Percentiles rank a stretch among this genome's conserved stretches.
These are phyloP conservation scores for Camponotus floridanus DNA, from an alignment of 1,140 invertebrate genomes.

Conservation along the genomic window DNA sequence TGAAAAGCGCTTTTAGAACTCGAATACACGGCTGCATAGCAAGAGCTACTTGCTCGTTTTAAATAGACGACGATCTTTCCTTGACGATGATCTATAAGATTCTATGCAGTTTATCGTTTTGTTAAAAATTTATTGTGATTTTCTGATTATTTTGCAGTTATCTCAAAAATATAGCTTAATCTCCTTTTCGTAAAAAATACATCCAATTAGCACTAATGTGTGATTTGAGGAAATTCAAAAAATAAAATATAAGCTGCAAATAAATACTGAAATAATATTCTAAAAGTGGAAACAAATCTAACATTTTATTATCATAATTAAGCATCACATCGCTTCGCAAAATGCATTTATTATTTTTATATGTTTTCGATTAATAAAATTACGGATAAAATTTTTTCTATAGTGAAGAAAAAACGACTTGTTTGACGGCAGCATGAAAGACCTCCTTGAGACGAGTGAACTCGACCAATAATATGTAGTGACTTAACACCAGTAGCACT, in stretches of 20 bases:
- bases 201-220: not conserved
- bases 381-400: not conserved
- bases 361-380: not conserved
- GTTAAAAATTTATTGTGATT: not conserved
- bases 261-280: not conserved
- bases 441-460: slow-evolving; percentile 64
- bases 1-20: slow-evolving; percentile 10
- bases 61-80: not conserved
- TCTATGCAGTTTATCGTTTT: not conserved
- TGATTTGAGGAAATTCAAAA: not conserved
- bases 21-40: slow-evolving; percentile 8
- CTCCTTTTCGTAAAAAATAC: not conserved
- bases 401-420: slow-evolving; percentile 42
- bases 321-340: not conserved
- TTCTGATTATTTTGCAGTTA: not conserved
- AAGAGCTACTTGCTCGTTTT: slow-evolving; percentile 3
- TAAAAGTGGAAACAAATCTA: not conserved
- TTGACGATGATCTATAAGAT: slow-evolving; percentile 20
- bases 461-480: slow-evolving; percentile 77
- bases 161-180: not conserved
- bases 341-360: not conserved
- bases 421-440: slow-evolving; percentile 51
- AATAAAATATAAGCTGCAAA: not conserved
- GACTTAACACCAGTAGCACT: slow-evolving; percentile 79
- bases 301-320: not conserved